A percentile compares a stretch with the other conserved stretches of the same genome.
These are phyloP conservation scores for Nestor notabilis DNA, from an alignment of 2,113 vertebrate species.

Conservation along the genomic window DNA sequence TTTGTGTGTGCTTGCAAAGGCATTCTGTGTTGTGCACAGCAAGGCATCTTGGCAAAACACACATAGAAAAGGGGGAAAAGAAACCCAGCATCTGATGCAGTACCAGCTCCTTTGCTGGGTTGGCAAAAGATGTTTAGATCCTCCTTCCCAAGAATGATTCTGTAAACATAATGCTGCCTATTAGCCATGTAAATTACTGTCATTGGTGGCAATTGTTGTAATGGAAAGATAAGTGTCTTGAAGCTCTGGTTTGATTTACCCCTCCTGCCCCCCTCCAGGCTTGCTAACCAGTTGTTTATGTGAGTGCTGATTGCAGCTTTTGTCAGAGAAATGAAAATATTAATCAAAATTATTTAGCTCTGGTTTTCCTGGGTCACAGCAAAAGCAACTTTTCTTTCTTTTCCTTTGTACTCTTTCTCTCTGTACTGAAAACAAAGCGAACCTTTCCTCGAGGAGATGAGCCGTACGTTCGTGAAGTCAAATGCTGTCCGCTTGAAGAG, in stretches of 20 bases:
- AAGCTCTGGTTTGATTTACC: conserved; percentile 21
- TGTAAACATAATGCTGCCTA: conserved; percentile 47
- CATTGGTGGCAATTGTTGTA: conserved; percentile 42
- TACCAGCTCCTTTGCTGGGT: neutral
- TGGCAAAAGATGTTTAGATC: conserved; percentile 11
- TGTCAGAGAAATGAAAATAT: conserved; percentile 54
- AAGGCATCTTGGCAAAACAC: neutral
- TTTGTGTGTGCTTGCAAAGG: neutral
- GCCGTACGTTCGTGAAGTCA: neutral
- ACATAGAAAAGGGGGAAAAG: neutral
- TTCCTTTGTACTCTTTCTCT: neutral
- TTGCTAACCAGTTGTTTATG: conserved; percentile 44
- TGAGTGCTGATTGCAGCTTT: neutral
- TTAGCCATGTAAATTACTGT: conserved; percentile 59
- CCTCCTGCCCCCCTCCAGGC: neutral
- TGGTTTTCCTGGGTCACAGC: conserved; percentile 9
- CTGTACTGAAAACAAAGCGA: neutral
- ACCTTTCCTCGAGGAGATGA: neutral
- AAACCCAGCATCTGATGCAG: neutral
- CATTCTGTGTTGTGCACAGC: accelerated
- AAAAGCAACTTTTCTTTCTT: neutral
- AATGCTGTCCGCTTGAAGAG: neutral
- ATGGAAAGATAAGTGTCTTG: conserved; percentile 9
- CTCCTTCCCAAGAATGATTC: conserved; percentile 1
- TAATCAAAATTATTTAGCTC: conserved; percentile 18